phyloP scores from a whole-genome alignment of 1,140 invertebrate genomes.

The Trichoplusia ni region DNA sequence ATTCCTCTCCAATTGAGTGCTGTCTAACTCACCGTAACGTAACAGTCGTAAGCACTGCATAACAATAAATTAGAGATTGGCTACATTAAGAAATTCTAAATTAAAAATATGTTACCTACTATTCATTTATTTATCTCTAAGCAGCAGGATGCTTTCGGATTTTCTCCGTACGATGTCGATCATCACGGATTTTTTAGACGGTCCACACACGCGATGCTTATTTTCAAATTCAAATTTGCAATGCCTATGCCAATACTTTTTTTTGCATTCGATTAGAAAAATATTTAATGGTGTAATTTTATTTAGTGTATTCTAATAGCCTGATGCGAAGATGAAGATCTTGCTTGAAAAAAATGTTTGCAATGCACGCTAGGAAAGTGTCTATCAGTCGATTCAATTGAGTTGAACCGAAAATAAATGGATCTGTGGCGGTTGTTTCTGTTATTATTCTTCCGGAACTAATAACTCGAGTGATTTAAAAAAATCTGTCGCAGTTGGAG shows the following conservation, averaged over 20 bases:
- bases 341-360: no score
- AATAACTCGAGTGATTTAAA: no score
- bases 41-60: neutral
- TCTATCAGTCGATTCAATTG: no score
- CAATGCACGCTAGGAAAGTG: no score
- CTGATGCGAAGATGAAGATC: no score
- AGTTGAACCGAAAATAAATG: no score
- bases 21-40: slow-evolving; percentile 1
- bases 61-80: slow-evolving; percentile 1
- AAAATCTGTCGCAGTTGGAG: no score
- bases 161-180: neutral
- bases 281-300: slow-evolving; percentile 2
- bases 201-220: neutral
- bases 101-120: neutral
- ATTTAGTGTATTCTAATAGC: neutral
- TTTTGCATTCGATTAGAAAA: neutral
- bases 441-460: no score
- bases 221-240: neutral
- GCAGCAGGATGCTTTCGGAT: neutral
- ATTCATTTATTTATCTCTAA: neutral
- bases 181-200: slow-evolving; percentile 4
- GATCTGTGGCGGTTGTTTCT: no score
- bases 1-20: slow-evolving; percentile 3
- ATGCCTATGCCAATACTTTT: slow-evolving; percentile 1
- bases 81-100: neutral